Evolutionary conservation across 2,888 invertebrate species (phyloP).

Genomic region (Marronus borbonicus): DNA sequence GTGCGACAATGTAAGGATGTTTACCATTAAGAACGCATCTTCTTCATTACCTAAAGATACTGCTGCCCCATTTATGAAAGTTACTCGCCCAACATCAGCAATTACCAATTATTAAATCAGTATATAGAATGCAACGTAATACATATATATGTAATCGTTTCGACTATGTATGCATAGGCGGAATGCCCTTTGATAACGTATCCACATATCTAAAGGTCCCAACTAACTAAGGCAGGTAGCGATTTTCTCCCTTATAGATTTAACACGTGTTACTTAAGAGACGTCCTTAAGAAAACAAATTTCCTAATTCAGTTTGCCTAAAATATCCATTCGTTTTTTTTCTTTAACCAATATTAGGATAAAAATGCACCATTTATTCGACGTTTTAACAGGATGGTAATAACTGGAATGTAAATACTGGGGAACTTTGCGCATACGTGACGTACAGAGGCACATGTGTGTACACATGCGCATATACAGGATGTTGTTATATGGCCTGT

Average conservation of each 20-base stretch:
- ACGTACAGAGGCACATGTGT: neutral
- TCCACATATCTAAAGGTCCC: neutral
- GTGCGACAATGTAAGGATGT: no score
- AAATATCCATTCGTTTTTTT: neutral
- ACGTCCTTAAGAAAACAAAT: constrained; percentile 21
- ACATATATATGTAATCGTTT: no score
- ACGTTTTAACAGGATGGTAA: constrained; percentile 19
- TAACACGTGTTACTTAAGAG: constrained; percentile 6
- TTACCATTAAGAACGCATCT: no score
- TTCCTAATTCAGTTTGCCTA: constrained; percentile 20
- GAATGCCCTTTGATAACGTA: neutral
- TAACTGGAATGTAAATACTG: constrained; percentile 25
- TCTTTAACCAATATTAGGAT: constrained; percentile 6
- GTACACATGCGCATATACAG: neutral
- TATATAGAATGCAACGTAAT: no score
- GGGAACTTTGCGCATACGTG: neutral
- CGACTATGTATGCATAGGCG: neutral
- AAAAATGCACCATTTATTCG: constrained; percentile 13
- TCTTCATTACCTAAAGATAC: no score
- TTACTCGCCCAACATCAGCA: no score
- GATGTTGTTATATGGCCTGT: neutral
- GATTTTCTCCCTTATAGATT: constrained; percentile 1
- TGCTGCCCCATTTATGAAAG: no score
- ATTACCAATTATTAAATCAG: no score
- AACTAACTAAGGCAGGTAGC: constrained; percentile 4